Conservation (phyloP, 1,140 invertebrate species). For the Berghia stephanieae region DNA sequence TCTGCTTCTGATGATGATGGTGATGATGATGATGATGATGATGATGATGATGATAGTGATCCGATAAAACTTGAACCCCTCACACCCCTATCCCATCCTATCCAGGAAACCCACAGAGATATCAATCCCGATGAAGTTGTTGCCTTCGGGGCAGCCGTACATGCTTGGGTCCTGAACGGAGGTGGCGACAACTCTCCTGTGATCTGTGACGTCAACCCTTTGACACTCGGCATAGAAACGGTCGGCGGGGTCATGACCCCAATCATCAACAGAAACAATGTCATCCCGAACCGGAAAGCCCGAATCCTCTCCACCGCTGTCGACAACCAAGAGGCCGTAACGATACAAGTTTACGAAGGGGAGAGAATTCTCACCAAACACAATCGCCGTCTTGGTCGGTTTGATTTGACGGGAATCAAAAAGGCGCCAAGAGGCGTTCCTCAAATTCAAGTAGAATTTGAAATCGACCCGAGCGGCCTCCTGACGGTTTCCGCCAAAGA, state of each 20-base stretch:
- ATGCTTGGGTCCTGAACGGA: slow-evolving; percentile 81
- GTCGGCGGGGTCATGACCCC: slow-evolving; percentile 99
- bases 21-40: too few species aligned
- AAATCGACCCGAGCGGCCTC: slow-evolving; percentile 99
- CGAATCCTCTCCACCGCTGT: slow-evolving; percentile 99
- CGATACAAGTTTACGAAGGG: slow-evolving; percentile 97
- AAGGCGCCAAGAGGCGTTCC: slow-evolving; percentile 96
- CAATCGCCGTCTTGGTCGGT: slow-evolving; percentile 96
- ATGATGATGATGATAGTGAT: too few species aligned
- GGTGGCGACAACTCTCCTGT: slow-evolving; percentile 77
- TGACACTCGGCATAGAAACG: slow-evolving; percentile 99
- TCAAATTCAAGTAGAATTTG: slow-evolving; percentile 99
- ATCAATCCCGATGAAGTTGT: slow-evolving; percentile 90
- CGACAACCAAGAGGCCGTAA: slow-evolving; percentile 99
- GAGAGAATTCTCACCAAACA: slow-evolving; percentile 99
- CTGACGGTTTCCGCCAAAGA: slow-evolving; percentile 92
- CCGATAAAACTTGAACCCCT: too few species aligned
- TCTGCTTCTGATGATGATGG: too few species aligned
- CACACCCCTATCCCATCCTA: too few species aligned
- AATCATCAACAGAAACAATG: slow-evolving; percentile 95
- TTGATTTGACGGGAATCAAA: slow-evolving; percentile 97
- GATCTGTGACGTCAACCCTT: slow-evolving; percentile 95
- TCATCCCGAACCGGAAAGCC: slow-evolving; percentile 99
- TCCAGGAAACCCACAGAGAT: slow-evolving; percentile 89
- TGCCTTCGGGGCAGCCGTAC: slow-evolving; percentile 96